phyloP scores from a whole-genome alignment of 1,140 invertebrate species.

The Ectropis grisescens region DNA sequence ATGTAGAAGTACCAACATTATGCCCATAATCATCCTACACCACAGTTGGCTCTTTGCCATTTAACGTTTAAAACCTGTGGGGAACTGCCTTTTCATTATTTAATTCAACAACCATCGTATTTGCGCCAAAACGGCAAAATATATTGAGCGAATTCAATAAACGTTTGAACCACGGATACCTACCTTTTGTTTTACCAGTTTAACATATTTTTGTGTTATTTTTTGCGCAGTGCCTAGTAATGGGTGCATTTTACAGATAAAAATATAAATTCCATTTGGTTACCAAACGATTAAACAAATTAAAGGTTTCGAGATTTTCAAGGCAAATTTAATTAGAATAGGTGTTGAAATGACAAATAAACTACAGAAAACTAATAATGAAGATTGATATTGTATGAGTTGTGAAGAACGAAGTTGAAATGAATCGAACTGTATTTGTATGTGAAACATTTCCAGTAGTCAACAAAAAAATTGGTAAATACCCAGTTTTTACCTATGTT shows the following conservation, averaged over 20 bases:
- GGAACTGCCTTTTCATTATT: slow-evolving; percentile 48
- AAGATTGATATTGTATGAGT: no score
- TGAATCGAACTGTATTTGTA: no score
- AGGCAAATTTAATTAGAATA: no score
- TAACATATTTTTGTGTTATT: no score
- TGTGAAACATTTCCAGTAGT: no score
- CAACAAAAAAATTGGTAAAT: no score
- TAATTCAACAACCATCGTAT: slow-evolving; percentile 51
- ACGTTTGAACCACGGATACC: slow-evolving; percentile 12
- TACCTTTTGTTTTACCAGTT: not conserved
- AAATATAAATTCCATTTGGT: not conserved
- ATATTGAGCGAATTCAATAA: slow-evolving; percentile 35
- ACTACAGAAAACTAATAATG: no score
- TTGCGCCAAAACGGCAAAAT: slow-evolving; percentile 46
- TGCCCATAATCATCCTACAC: slow-evolving; percentile 1
- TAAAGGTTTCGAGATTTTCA: no score
- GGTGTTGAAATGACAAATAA: not conserved
- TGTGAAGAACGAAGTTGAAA: no score
- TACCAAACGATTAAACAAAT: not conserved
- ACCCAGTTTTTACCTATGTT: no score
- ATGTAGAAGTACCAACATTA: no score
- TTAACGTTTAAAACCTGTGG: slow-evolving; percentile 43
- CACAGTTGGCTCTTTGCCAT: slow-evolving; percentile 42
- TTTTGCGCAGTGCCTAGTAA: no score
- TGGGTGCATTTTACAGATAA: not conserved